Evolutionary conservation across 1,140 invertebrate species (phyloP), one percentile per base, ranked within the genome.

Genomic region (Ectropis grisescens): DNA sequence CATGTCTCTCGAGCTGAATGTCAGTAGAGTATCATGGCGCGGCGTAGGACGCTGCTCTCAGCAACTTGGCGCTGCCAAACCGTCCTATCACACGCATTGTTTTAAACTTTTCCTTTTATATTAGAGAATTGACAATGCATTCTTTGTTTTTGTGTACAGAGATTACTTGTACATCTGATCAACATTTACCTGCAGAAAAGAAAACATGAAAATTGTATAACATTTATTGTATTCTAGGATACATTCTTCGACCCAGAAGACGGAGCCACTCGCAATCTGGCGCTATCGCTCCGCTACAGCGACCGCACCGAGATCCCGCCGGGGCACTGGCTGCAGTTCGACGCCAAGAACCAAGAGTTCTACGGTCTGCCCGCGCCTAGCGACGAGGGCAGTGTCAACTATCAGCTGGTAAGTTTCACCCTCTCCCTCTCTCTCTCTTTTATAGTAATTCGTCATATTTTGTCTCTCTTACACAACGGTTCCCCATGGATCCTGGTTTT

Each of bases 161-260:
- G n/a, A n/a, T n/a, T n/a, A n/a, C n/a, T n/a, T n/a, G n/a, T n/a
- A n/a, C n/a, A n/a, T n/a, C n/a, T n/a, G n/a, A n/a, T n/a, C n/a
- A n/a, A n/a, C n/a, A n/a, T n/a, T n/a, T n/a, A n/a, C n/a, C n/a
- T n/a, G n/a, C n/a, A n/a, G n/a, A n/a, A n/a, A n/a, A n/a, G n/a
- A n/a, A n/a, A n/a, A n/a, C n/a, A n/a, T n/a, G n/a, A n/a, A n/a
- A 19, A 19, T 8, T 19, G 16, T 19, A 19, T 4, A 4, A 8
- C 16, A 4, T 19, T 19, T 19, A n/a, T 8, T 19, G 16, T 19
- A 19, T 69, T 71, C 6, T 53, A 93, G 85, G 93, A 97, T 57
- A 92, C 93, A 0, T 97, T 96, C 82, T 95, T 91, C 64, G 96
- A 97, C 83, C 88, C 88, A 1, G 91, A 96, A 69, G 93, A 95